These are phyloP conservation scores for Dicyrtomina minuta DNA, from an alignment of 2,888 invertebrate species.

Conservation along the genomic window DNA sequence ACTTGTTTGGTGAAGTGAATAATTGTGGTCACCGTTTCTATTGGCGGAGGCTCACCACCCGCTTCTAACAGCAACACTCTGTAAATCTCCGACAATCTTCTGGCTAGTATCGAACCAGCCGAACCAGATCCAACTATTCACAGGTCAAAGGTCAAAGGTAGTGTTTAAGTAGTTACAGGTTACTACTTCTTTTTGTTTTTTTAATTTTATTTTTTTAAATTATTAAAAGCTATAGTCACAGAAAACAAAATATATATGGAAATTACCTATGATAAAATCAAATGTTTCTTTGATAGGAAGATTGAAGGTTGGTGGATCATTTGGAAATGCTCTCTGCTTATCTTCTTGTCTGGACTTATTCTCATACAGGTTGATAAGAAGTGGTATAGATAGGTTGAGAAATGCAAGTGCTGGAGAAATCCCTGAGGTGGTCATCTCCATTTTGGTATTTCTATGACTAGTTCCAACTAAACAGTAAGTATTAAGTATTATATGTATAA, in stretches of 20 bases:
- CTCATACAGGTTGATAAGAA: slow-evolving; percentile 26
- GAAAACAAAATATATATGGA: no score
- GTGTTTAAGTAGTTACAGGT: not conserved
- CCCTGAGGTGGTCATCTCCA: no score
- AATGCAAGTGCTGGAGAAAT: slow-evolving; percentile 1
- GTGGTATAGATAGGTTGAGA: slow-evolving; percentile 12
- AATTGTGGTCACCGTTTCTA: slow-evolving; percentile 2
- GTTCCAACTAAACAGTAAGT: no score
- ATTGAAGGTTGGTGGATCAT: slow-evolving; percentile 8
- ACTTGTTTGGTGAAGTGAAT: slow-evolving; percentile 5
- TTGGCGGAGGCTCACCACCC: slow-evolving; percentile 5
- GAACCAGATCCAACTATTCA: slow-evolving; percentile 13
- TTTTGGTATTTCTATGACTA: no score
- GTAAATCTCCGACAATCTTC: slow-evolving; percentile 11
- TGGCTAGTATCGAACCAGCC: slow-evolving; percentile 11
- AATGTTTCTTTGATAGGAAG: slow-evolving; percentile 19
- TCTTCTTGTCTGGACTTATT: slow-evolving; percentile 24
- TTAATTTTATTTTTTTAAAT: no score
- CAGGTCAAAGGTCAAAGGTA: not conserved
- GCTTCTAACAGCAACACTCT: slow-evolving; percentile 15
- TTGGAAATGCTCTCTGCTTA: not conserved
- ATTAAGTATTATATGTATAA: no score
- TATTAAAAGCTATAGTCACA: no score
- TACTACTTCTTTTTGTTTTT: not conserved
- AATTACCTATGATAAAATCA: slow-evolving; percentile 36